These are phyloP conservation scores for Bombus terrestris DNA, from an alignment of 1,140 invertebrate species.

Conservation along the genomic window DNA sequence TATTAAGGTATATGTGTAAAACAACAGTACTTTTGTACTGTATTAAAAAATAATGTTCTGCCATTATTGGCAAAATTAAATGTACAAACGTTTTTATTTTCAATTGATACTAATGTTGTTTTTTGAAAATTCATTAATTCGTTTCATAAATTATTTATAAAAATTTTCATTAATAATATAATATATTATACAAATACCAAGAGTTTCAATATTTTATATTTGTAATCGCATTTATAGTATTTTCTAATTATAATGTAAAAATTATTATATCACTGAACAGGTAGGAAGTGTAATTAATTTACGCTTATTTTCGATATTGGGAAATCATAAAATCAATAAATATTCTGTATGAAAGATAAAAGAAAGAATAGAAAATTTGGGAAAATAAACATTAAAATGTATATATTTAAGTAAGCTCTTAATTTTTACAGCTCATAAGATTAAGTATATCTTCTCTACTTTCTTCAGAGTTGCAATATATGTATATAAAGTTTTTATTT, in stretches of 20 bases:
- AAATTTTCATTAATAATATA: neutral
- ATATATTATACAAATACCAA: neutral
- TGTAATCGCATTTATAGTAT: neutral
- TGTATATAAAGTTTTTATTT: slow-evolving; percentile 28
- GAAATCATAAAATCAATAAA: neutral
- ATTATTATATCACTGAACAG: neutral
- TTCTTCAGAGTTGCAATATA: slow-evolving; percentile 1
- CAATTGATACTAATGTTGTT: neutral
- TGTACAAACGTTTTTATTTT: slow-evolving; percentile 27
- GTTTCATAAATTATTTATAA: neutral
- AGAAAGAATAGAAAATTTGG: slow-evolving; percentile 21
- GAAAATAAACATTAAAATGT: slow-evolving; percentile 37
- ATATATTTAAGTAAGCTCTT: slow-evolving; percentile 36
- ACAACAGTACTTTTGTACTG: slow-evolving; percentile 35
- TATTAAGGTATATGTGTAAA: slow-evolving; percentile 15
- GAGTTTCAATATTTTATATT: neutral
- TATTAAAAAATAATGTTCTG: slow-evolving; percentile 11
- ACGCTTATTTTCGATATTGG: neutral
- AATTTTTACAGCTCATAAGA: slow-evolving; percentile 28
- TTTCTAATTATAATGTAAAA: slow-evolving; percentile 3
- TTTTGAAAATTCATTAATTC: slow-evolving; percentile 11
- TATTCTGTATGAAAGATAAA: slow-evolving; percentile 21
- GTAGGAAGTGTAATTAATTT: neutral
- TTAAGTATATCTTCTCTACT: slow-evolving; percentile 16
- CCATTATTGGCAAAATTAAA: slow-evolving; percentile 14